Conservation (phyloP, 2,888 invertebrate genomes). For the Ommatoiulus sabulosus region DNA sequence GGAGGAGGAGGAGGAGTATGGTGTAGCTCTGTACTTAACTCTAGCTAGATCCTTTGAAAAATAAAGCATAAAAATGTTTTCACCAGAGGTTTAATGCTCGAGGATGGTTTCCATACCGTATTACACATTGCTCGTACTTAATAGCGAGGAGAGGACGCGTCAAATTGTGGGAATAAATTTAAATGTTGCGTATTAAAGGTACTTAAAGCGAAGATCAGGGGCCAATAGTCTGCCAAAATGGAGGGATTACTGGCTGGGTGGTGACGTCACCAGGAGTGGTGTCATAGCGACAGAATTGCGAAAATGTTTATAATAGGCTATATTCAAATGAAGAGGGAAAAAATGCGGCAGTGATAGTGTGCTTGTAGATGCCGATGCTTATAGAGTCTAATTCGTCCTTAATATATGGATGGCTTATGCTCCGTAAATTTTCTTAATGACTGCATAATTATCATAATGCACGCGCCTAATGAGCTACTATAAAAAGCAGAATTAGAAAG, state of each 20-base stretch:
- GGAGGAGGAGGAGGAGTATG: not conserved
- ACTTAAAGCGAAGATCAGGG: conserved; percentile 25
- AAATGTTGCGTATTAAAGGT: conserved; percentile 40
- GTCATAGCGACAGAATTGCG: not conserved
- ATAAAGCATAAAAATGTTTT: conserved; percentile 29
- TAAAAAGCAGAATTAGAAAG: not conserved
- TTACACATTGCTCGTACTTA: not conserved
- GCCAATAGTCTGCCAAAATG: conserved; percentile 22
- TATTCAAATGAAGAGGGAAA: conserved; percentile 22
- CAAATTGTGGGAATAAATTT: conserved; percentile 36
- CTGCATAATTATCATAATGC: conserved; percentile 43
- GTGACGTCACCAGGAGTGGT: conserved; percentile 20
- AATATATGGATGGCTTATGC: conserved; percentile 9
- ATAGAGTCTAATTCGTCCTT: not conserved
- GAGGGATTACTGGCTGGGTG: not conserved
- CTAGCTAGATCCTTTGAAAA: not conserved
- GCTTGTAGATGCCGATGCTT: not conserved
- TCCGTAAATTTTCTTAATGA: conserved; percentile 33
- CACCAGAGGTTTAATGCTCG: not conserved
- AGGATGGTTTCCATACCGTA: conserved; percentile 15
- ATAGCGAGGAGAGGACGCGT: not conserved
- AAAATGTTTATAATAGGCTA: not conserved
- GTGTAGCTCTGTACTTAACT: not conserved
- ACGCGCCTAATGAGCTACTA: conserved; percentile 9
- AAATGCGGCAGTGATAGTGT: not conserved